Evolutionary conservation across 2,113 vertebrate genomes (phyloP), one percentile per base, ranked within the genome.

Genomic region (Tychaedon coryphoeus): DNA sequence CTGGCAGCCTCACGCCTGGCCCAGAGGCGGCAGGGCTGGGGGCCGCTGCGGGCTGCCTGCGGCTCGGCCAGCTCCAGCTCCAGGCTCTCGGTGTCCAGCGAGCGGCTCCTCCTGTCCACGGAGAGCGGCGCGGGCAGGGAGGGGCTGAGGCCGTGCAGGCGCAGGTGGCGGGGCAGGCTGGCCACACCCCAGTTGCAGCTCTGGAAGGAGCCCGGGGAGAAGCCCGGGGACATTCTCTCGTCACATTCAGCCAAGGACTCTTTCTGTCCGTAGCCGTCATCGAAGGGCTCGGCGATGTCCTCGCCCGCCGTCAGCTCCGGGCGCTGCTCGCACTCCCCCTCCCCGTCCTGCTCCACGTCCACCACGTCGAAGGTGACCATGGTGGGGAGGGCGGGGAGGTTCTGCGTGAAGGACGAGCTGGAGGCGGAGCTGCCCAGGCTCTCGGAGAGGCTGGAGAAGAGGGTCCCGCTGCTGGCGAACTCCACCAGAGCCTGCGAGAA

Each of bases 341-440:
- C 99, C 1, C 99, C 99, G 69, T 99, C 99, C 57, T 98, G 98
- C 91, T 99, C 99, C 96, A 99, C 98, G 8, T 99, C 99, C 6
- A 99, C 99, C 0, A 99, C 98, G 26, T 99, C 99, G 28, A 99
- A 99, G 3, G 99, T 99, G 80, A 99, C 99, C 96, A 99, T 99
- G 57, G 99, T 98, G 4, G 99, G 99, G 45, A 99, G 98, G 75
- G 98, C 98, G 8, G 99, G 98, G 64, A 99, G 98, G 86, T 98
- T 99, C 82, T 99, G 98, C 64, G 99, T 98, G 90, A 99, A 99
- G 45, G 98, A 98, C 0, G 99, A 98, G 80, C 98, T 98, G 0
- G 98, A 98, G 79, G 98, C 98, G 2, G 98, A 98, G 76, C 98
- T 98, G 5, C 98, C 98, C 62, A 97, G 96, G 31, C 95, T 96